Base-by-base conservation (phyloP, 2,888 invertebrate genomes). In the Girardia tigrina region DNA sequence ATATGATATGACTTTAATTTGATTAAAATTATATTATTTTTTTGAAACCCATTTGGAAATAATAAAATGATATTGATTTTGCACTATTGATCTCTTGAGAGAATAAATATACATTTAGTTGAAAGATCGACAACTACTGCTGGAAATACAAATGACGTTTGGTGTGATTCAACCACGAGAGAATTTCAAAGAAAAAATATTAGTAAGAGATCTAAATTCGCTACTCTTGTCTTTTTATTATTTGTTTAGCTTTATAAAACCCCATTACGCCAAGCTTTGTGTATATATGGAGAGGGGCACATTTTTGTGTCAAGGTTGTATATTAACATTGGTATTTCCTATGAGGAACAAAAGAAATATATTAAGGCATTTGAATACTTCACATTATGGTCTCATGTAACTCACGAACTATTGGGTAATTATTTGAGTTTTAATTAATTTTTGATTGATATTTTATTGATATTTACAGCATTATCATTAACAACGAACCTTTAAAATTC, bases 291-390 rank as follows among this genome's bases (percentile, higher is more conserved):
- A 26, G 74, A 74, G 14, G 26, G 69, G 14, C 74, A 74, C 74
- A 74, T 74, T 6, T 28, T 74, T 12, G 69, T 74, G 8, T 74
- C 74, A 1, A 28, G 74, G n/a, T 69, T 74, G 14, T 74, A 74
- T 23, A 74, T 74, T 28, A 74, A 74, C 28, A 74, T 74, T 20
- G 74, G 74, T 4, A 74, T 74, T 69, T 74, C 56, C 69, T 69
- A 74, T 28, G 74, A 74, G 26, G 74, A 74, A 28, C 56, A 42
- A 20, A 26, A 74, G 56, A 42, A 69, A 16, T 74, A 74, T 69
- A 74, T 74, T 20, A 74, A 26, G n/a, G 74, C 74, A 26, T 74
- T 74, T 23, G 29, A 74, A 26, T 74, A 74, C 23, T 74, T 74
- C 26, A 56, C 74, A 12, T 26, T 56, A 29, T 74, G 74, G 74